phyloP scores from a whole-genome alignment of 1,140 invertebrate genomes.

The Leptonema lineaticorne region DNA sequence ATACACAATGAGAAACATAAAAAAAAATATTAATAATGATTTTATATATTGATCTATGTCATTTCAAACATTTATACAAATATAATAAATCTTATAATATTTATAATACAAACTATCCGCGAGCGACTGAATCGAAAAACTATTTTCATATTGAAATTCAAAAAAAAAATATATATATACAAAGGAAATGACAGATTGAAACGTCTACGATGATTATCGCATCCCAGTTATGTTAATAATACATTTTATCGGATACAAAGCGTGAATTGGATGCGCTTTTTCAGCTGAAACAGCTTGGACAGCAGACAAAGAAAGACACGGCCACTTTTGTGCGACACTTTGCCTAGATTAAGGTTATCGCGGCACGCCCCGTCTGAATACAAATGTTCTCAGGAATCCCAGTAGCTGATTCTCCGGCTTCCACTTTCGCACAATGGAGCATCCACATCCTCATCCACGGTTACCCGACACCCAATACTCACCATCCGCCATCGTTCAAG shows the following conservation, averaged over 20 bases:
- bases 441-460: background rate
- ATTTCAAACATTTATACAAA: too few species aligned
- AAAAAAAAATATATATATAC: too few species aligned
- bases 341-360: slow-evolving; percentile 37
- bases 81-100: too few species aligned
- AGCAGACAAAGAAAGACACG: slow-evolving; percentile 31
- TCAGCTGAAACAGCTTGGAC: slow-evolving; percentile 16
- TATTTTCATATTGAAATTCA: too few species aligned
- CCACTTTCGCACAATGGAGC: slow-evolving; percentile 17
- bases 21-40: too few species aligned
- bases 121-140: too few species aligned
- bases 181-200: too few species aligned
- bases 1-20: too few species aligned
- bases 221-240: background rate
- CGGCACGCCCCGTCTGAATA: slow-evolving; percentile 19
- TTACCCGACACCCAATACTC: background rate
- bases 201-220: too few species aligned
- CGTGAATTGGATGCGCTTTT: background rate
- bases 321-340: slow-evolving; percentile 33
- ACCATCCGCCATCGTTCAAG: background rate
- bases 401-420: background rate
- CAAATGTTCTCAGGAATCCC: slow-evolving; percentile 26
- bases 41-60: too few species aligned
- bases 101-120: too few species aligned
- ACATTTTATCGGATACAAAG: background rate